A percentile compares a stretch with the other conserved stretches of the same genome.
Conservation (phyloP, 2,113 vertebrate species). For the Syrmaticus mikado region DNA sequence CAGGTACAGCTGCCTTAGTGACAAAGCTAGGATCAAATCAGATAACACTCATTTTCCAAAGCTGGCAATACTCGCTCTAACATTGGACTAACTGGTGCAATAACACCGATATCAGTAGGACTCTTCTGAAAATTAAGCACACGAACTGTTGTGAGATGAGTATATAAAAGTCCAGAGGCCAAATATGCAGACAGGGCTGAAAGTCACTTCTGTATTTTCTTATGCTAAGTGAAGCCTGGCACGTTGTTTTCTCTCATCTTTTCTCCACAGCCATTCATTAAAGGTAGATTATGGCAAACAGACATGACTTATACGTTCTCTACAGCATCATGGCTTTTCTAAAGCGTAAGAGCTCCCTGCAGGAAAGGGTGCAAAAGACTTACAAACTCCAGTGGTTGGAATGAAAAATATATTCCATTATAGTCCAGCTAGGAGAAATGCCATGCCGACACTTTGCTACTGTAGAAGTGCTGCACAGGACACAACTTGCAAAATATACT, state of each 20-base stretch:
- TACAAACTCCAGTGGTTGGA: neutral
- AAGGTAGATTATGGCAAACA: neutral
- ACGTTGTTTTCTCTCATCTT: neutral
- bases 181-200: neutral
- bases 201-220: neutral
- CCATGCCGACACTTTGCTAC: neutral
- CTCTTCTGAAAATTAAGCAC: neutral
- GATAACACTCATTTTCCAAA: neutral
- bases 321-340: neutral
- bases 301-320: neutral
- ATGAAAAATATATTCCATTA: slow-evolving; percentile 54
- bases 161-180: neutral
- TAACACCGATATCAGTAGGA: neutral
- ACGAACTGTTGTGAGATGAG: neutral
- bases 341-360: neutral
- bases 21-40: neutral
- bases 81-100: neutral
- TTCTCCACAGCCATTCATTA: neutral
- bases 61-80: slow-evolving; percentile 14
- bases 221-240: neutral
- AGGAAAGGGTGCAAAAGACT: fast-evolving
- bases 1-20: neutral
- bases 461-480: slow-evolving; percentile 20
- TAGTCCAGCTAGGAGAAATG: neutral
- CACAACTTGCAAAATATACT: neutral